Evolutionary conservation across 2,888 invertebrate genomes (phyloP).

Genomic region (Anodontia alba): DNA sequence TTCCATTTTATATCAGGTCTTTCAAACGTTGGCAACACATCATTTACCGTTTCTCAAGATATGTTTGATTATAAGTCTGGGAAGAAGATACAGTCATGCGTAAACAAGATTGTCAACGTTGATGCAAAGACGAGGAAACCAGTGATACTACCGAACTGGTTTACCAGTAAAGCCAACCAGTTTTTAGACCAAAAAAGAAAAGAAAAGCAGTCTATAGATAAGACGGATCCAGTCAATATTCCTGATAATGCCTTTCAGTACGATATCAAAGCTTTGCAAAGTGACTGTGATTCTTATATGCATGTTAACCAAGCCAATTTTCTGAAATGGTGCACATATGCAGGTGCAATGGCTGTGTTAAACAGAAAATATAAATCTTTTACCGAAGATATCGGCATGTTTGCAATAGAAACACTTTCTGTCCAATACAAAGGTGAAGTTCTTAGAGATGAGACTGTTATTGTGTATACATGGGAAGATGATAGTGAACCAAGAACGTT

Average conservation of each 20-base stretch:
- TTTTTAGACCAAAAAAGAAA: neutral
- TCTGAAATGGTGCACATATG: slow-evolving; percentile 58
- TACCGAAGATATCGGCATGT: slow-evolving; percentile 43
- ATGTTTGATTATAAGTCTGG: slow-evolving; percentile 4
- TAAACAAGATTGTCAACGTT: neutral
- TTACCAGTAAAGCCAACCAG: neutral
- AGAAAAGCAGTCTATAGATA: neutral
- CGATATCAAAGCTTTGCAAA: slow-evolving; percentile 26
- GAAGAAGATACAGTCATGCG: neutral
- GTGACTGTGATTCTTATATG: slow-evolving; percentile 56
- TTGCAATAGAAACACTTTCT: slow-evolving; percentile 34
- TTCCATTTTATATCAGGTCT: neutral
- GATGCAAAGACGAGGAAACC: neutral
- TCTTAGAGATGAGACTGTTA: slow-evolving; percentile 37
- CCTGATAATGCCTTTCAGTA: slow-evolving; percentile 40
- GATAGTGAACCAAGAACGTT: slow-evolving; percentile 4
- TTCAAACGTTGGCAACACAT: neutral
- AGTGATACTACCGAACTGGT: neutral
- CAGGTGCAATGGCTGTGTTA: slow-evolving; percentile 50
- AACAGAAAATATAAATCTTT: slow-evolving; percentile 44
- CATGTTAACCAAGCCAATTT: slow-evolving; percentile 59
- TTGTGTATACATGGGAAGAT: slow-evolving; percentile 53
- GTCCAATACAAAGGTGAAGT: slow-evolving; percentile 55
- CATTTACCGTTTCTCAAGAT: neutral
- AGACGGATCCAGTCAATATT: slow-evolving; percentile 1